These are phyloP conservation scores for Macropis europaea DNA, from an alignment of 2,888 invertebrate genomes.

Conservation along the genomic window DNA sequence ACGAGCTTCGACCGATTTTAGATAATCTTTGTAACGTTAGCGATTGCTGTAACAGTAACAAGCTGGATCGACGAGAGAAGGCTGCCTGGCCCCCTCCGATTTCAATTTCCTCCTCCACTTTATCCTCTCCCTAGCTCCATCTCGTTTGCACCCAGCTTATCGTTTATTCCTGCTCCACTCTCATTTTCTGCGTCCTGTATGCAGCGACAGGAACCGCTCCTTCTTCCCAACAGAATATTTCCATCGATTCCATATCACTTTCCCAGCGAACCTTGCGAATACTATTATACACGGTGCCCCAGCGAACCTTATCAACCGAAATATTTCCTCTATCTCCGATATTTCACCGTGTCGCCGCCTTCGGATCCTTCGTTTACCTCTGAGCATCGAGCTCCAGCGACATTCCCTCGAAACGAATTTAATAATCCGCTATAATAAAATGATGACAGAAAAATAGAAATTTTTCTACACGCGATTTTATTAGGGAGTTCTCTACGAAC, in stretches of 20 bases:
- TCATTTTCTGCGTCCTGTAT: constrained; percentile 43
- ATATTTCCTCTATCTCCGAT: no score
- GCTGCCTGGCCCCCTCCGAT: constrained; percentile 44
- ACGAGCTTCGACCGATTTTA: constrained; percentile 44
- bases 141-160: constrained; percentile 2
- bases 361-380: no score
- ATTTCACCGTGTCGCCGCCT: no score
- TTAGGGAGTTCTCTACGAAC: no score
- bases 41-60: constrained; percentile 59
- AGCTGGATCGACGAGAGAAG: constrained; percentile 54
- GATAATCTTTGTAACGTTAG: constrained; percentile 57
- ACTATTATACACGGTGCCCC: no score
- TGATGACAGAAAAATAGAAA: no score
- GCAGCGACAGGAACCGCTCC: constrained; percentile 30
- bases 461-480: no score
- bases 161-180: constrained; percentile 27
- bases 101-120: constrained; percentile 50
- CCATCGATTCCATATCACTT: constrained; percentile 14
- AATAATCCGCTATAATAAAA: no score
- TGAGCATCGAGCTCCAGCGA: no score
- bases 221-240: constrained; percentile 9
- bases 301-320: no score
- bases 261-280: constrained; percentile 3
- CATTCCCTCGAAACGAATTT: no score
- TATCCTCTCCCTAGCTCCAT: not conserved